phyloP scores from a whole-genome alignment of 2,797 vertebrate genomes.

The Gobio occitaniae region DNA sequence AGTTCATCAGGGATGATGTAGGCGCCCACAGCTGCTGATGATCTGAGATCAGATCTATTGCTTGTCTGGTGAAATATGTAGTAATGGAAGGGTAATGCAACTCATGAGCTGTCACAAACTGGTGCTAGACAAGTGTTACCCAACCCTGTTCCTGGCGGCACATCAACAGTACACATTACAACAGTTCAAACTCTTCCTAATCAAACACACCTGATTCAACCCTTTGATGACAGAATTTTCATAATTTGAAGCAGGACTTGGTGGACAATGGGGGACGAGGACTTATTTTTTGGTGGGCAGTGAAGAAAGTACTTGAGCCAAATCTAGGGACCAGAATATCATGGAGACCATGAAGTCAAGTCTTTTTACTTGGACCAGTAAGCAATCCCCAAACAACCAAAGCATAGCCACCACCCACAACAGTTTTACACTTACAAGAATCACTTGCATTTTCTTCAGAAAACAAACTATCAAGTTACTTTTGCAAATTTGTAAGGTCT shows the following conservation, averaged over 20 bases:
- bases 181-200: not conserved
- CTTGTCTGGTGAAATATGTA: not conserved
- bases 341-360: not conserved
- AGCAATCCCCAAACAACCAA: not conserved
- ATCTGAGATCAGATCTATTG: conserved; percentile 5
- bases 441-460: not conserved
- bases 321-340: not conserved
- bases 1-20: conserved; percentile 10
- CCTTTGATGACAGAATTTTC: too few relatives aligned
- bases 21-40: not conserved
- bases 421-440: not conserved
- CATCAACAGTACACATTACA: not conserved
- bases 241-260: not conserved
- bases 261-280: not conserved
- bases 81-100: not conserved
- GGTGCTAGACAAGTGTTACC: conserved; percentile 8
- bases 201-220: not conserved
- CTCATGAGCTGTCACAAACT: not conserved
- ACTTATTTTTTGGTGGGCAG: not conserved
- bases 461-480: not conserved
- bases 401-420: not conserved
- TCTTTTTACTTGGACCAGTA: not conserved
- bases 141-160: not conserved
- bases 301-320: not conserved
- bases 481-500: not conserved